These are phyloP conservation scores for Epicampocera succincta DNA, from an alignment of 2,888 invertebrate genomes.

Conservation along the genomic window DNA sequence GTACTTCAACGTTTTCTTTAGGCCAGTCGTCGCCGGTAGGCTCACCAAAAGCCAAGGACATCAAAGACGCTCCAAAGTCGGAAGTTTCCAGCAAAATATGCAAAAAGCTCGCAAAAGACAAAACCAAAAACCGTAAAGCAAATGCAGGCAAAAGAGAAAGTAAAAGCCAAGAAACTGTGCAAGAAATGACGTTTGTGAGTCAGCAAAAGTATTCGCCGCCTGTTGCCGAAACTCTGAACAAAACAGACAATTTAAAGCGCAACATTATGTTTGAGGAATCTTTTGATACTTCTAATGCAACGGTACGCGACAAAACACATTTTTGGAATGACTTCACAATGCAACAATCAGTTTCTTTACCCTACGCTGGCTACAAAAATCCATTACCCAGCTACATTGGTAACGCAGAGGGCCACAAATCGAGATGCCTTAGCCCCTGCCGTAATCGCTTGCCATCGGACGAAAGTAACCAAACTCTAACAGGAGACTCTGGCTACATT, in stretches of 20 bases:
- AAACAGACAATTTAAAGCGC: conserved; percentile 19
- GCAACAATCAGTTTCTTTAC: conserved; percentile 74
- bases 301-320: conserved; percentile 87
- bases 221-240: not conserved
- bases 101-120: conserved; percentile 71
- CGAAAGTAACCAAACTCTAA: conserved; percentile 45
- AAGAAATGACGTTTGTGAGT: conserved; percentile 31
- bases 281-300: conserved; percentile 78
- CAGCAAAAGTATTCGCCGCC: conserved; percentile 36
- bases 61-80: not conserved
- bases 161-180: conserved; percentile 23
- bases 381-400: conserved; percentile 83
- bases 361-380: conserved; percentile 83
- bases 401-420: conserved; percentile 83
- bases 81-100: conserved; percentile 49
- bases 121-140: conserved; percentile 59
- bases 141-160: not conserved
- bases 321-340: conserved; percentile 84
- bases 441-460: conserved; percentile 59
- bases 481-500: conserved; percentile 55
- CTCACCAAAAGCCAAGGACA: not conserved
- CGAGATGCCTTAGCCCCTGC: conserved; percentile 81
- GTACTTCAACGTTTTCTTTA: conserved; percentile 81
- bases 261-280: conserved; percentile 28
- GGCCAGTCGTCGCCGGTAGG: conserved; percentile 74